Percentiles rank a stretch among this genome's conserved stretches.
Conservation (phyloP, 2,113 vertebrate species). For the Chloropsis hardwickii region DNA sequence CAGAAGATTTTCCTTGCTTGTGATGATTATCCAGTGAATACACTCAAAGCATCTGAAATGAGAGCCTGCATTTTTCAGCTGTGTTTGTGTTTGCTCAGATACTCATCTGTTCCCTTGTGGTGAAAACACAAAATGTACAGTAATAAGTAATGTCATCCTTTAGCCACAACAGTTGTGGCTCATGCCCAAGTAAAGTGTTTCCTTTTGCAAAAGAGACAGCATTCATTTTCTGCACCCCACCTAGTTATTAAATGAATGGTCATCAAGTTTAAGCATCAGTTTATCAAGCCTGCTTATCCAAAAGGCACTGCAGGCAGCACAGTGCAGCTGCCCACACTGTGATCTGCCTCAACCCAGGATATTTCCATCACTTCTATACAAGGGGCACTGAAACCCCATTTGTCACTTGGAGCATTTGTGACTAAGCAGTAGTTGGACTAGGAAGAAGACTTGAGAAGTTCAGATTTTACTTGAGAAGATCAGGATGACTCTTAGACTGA, state of each 20-base stretch:
- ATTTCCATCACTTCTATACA: neutral
- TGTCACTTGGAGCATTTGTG: neutral
- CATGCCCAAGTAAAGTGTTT: neutral
- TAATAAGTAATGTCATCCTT: conserved; percentile 39
- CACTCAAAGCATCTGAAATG: neutral
- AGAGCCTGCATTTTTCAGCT: conserved; percentile 30
- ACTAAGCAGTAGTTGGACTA: neutral
- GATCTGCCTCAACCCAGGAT: neutral
- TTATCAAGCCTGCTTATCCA: neutral
- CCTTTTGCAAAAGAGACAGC: neutral
- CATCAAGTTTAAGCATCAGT: neutral
- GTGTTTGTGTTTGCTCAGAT: conserved; percentile 37
- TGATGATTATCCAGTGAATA: neutral
- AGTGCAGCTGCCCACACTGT: neutral
- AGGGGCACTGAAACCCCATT: neutral
- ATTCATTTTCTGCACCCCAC: neutral
- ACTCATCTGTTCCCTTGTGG: conserved; percentile 44
- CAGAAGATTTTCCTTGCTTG: neutral
- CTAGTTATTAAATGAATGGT: neutral
- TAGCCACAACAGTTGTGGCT: conserved; percentile 29
- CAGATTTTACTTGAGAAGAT: neutral
- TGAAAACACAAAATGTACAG: conserved; percentile 57
- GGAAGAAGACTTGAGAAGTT: neutral
- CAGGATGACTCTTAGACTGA: neutral
- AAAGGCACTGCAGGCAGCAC: neutral